Evolutionary conservation across 2,797 vertebrate species (phyloP), one percentile per base, ranked within the genome.

Genomic region (Arrhamphus sclerolepis): DNA sequence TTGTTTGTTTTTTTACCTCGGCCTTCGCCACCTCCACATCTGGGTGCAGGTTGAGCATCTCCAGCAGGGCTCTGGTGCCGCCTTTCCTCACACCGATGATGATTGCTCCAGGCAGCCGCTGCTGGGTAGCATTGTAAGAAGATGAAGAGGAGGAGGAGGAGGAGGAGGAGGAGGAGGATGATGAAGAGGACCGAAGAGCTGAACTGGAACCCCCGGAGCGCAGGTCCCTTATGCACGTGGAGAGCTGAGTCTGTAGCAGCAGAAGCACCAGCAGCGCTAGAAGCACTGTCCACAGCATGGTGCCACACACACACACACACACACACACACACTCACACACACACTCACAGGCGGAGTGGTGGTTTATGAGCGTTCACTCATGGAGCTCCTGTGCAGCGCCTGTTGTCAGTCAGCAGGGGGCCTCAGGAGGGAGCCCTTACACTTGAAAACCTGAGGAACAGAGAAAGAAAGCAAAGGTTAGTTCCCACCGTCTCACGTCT

Each of bases 1-100:
- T 28, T 4, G 28, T 28, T 7, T 28, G 3, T 5, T 13, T 19
- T 18, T 56, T 79, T 72, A 91, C 90, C 87, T 95, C 94, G 0
- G 92, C 88, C 47, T 89, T 92, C 20, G 94, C 94, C 40, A 93
- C 92, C 28, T 92, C 91, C 63, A 94, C 91, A 24, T 92, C 87
- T 4, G 92, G 90, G 58, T 95, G 94, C 53, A 94, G 89, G 84
- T 92, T 93, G 46, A 94, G 92, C 92, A 95, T 95, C 85, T 94
- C 92, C 56, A 93, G 86, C 70, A 93, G 82, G 6, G 93, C 93
- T 44, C 93, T 88, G 22, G 93, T 94, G 68, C 93, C 93, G 0
- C 93, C 93, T 72, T 95, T 95, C 19, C 94, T 69, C 51, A 94
- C 94, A 0, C 94, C 94, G 3, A 95, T 93, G 58, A 95, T 94